Conservation (phyloP, 2,113 vertebrate genomes). For the Hassar affinis region DNA sequence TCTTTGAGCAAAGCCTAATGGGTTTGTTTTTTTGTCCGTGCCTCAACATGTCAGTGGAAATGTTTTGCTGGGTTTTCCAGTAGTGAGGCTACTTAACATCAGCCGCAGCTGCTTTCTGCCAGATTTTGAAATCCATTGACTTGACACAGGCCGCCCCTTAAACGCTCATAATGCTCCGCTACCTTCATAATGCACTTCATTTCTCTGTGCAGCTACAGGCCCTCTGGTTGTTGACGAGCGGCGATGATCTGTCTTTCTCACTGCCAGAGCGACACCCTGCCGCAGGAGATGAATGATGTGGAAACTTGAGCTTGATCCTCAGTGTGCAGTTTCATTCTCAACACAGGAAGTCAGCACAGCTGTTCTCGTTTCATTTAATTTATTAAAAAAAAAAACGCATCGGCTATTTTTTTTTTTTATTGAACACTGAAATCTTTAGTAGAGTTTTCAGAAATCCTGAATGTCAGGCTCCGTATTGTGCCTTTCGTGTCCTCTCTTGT, state of each 20-base stretch:
- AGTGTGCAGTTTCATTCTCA: background rate
- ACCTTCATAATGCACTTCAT: background rate
- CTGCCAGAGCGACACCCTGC: background rate
- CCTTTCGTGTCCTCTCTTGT: background rate
- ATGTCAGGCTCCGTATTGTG: background rate
- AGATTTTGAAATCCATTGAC: background rate
- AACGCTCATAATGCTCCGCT: background rate
- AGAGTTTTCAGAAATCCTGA: background rate
- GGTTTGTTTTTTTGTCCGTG: background rate
- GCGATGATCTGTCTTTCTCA: background rate
- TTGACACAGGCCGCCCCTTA: background rate
- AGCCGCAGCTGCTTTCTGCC: conserved; percentile 1
- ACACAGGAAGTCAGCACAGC: background rate
- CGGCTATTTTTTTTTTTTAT: no score
- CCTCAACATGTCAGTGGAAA: background rate
- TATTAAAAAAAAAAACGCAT: background rate
- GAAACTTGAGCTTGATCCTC: conserved; percentile 18
- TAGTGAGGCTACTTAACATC: background rate
- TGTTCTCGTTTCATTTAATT: background rate
- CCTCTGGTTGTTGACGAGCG: background rate
- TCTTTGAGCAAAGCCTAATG: background rate
- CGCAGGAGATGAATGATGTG: background rate
- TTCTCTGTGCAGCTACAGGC: background rate
- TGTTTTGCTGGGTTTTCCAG: conserved; percentile 7
- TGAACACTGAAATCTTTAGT: background rate